Evolutionary conservation across 2,888 invertebrate species (phyloP).

Genomic region (Cryptocephalus moraei): DNA sequence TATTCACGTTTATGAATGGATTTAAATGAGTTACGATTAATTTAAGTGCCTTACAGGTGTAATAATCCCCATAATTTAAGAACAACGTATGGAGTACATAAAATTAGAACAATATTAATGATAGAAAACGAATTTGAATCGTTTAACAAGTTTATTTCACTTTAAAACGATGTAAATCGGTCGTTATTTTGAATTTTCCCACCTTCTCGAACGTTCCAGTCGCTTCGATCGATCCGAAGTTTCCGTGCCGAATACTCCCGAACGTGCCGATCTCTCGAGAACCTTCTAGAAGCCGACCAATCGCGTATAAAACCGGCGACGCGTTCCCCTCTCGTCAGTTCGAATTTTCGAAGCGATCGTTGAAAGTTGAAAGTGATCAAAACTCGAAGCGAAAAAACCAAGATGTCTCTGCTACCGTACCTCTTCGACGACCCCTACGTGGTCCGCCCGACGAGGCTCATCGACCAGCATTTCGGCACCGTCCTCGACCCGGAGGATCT

Average conservation of each 20-base stretch:
- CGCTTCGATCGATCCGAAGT: neutral
- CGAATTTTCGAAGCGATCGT: neutral
- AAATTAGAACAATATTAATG: too few relatives aligned
- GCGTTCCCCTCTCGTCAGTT: neutral
- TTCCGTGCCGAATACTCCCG: neutral
- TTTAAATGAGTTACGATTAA: too few relatives aligned
- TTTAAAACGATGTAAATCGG: too few relatives aligned
- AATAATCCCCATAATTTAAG: too few relatives aligned
- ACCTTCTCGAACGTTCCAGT: too few relatives aligned
- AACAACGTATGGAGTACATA: too few relatives aligned
- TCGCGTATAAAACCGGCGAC: conserved; percentile 4
- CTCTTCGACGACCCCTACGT: conserved; percentile 6
- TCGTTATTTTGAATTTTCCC: too few relatives aligned
- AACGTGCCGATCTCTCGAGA: neutral
- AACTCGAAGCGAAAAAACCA: neutral
- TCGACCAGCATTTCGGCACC: conserved; percentile 10
- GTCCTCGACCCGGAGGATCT: conserved; percentile 10
- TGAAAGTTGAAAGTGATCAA: neutral
- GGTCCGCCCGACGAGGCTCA: conserved; percentile 9
- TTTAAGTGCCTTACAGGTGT: too few relatives aligned
- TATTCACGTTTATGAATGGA: too few relatives aligned
- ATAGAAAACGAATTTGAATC: too few relatives aligned
- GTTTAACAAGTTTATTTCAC: too few relatives aligned
- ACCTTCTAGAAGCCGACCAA: conserved; percentile 3
- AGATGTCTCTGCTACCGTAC: conserved; percentile 6